Evolutionary conservation across 1,140 invertebrate genomes (phyloP).

Genomic region (Pissodes strobi): DNA sequence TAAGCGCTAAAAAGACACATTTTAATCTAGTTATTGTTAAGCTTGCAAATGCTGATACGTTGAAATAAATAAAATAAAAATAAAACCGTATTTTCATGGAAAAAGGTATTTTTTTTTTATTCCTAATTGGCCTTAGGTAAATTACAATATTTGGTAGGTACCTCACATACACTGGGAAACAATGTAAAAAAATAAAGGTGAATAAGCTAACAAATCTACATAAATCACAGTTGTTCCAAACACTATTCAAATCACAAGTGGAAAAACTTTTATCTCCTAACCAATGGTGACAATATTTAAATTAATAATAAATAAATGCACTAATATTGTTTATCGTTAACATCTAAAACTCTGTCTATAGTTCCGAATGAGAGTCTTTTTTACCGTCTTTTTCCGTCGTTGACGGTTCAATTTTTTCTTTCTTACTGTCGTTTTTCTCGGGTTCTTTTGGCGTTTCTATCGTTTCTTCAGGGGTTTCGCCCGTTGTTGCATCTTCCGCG

Average conservation of each 20-base stretch:
- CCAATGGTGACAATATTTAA: no score
- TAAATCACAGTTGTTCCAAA: slow-evolving; percentile 9
- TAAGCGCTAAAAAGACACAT: no score
- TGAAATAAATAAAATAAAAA: no score
- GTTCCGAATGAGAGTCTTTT: slow-evolving; percentile 26
- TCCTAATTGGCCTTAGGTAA: no score
- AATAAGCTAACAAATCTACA: not conserved
- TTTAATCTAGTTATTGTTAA: no score
- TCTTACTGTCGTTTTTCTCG: slow-evolving; percentile 13
- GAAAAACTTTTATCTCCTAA: not conserved
- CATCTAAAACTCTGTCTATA: slow-evolving; percentile 2
- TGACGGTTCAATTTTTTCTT: slow-evolving; percentile 9
- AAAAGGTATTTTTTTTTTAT: no score
- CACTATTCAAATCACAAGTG: not conserved
- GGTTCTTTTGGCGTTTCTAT: slow-evolving; percentile 22
- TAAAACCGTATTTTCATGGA: no score
- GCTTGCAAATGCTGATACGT: no score
- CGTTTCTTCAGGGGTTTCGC: slow-evolving; percentile 39
- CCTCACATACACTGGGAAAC: no score
- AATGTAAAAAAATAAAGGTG: no score
- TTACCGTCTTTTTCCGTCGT: slow-evolving; percentile 5
- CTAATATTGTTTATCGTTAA: slow-evolving; percentile 15
- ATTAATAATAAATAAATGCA: slow-evolving; percentile 26
- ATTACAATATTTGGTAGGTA: no score
- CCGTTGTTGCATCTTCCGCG: slow-evolving; percentile 22